Evolutionary conservation across 2,888 invertebrate species (phyloP), one percentile per base, ranked within the genome.

Genomic region (Octonoba sinensis): DNA sequence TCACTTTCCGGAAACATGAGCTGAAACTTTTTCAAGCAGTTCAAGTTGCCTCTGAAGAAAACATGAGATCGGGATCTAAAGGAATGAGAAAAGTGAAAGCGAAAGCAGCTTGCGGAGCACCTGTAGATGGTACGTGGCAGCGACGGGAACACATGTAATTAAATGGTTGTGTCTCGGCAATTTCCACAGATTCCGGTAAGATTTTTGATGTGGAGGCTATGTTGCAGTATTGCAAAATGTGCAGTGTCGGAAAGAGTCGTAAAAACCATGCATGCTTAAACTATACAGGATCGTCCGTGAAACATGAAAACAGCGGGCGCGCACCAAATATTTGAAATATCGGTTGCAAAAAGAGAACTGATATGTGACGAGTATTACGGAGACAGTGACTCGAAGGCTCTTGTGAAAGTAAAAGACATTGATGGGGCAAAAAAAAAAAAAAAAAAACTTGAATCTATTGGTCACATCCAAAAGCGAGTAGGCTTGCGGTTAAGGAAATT

Each of bases 181-280:
- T 65, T 18, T 65, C 65, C 6, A 18, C 44, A 13, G 49, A 71
- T 60, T 59, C 49, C 49, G 71, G 60, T 13, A 71, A 71, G 49
- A 16, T 71, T 47, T 54, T 67, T 15, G 51, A 67, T 24, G 15
- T 54, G 0, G 51, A 67, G 13, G n/a, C 13, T 20, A 20, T 36
- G 57, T n/a, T n/a, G 0, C 44, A 44, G 13, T 57, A 56, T 15
- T 70, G 57, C 20, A 57, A 57, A 59, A 4, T 59, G 22, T 57
- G 27, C 27, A 27, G 56, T 22, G n/a, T 56, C 12, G 44, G 4
- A 22, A 56, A 27, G 2, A 56, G n/a, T 0, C 36, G 0, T 18
- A 36, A 15, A 1, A 12, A 36, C 15, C 69, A 69, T 36, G 8
- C 18, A 56, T 69, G 69, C 22, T 56, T 16, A 3, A 69, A 69